phyloP scores from a whole-genome alignment of 2,888 invertebrate species.

The Drepanosiphum platanoidis region DNA sequence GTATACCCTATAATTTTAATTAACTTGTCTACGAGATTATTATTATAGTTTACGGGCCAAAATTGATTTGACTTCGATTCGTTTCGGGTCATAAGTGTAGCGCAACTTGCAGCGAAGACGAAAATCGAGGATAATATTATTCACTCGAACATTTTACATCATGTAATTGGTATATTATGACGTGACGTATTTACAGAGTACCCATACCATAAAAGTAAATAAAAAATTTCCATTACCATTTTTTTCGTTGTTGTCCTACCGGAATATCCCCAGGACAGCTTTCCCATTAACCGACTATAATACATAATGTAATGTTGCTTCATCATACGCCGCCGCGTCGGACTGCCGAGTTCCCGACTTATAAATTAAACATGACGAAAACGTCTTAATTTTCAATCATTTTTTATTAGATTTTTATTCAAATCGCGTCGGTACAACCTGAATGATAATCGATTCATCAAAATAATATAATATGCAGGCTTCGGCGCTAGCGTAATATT shows the following conservation, averaged over 20 bases:
- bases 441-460: conserved; percentile 1
- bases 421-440: conserved; percentile 9
- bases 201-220: not conserved
- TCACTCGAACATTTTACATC: no score
- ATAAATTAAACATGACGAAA: conserved; percentile 32
- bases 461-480: not conserved
- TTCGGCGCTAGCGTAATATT: not conserved
- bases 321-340: no score
- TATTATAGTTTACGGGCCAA: no score
- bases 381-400: conserved; percentile 33
- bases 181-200: no score
- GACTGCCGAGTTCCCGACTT: not conserved
- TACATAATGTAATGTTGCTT: not conserved
- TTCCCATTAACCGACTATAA: conserved; percentile 15
- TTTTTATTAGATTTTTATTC: conserved; percentile 47
- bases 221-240: not conserved
- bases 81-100: no score
- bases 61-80: no score
- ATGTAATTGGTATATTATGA: no score
- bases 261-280: not conserved
- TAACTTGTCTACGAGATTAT: no score
- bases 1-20: no score
- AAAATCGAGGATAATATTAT: no score
- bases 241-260: no score
- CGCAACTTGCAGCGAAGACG: no score